phyloP scores from a whole-genome alignment of 2,113 vertebrate genomes.

The Chloropsis cyanopogon region DNA sequence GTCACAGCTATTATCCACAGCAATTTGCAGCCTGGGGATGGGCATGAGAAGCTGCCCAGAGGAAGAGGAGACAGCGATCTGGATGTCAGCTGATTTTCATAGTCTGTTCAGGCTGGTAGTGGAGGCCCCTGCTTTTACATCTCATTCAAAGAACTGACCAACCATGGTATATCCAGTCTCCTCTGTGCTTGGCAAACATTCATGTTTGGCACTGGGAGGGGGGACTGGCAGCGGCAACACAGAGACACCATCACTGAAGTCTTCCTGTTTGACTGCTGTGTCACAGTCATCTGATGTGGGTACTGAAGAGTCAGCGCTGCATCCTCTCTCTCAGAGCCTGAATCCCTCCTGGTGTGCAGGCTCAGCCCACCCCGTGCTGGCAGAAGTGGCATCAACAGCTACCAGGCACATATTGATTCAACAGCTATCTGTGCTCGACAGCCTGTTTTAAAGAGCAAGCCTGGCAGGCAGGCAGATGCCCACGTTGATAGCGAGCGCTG shows the following conservation, averaged over 20 bases:
- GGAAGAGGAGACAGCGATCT: background rate
- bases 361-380: background rate
- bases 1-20: conserved; percentile 21
- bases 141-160: background rate
- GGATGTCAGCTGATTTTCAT: background rate
- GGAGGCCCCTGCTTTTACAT: conserved; percentile 27
- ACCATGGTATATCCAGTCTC: background rate
- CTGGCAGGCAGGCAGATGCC: background rate
- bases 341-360: background rate
- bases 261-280: conserved; percentile 34
- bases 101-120: background rate
- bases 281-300: background rate
- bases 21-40: background rate
- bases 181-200: conserved; percentile 8
- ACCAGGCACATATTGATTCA: background rate
- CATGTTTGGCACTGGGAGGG: background rate
- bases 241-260: background rate
- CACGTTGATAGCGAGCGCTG: background rate
- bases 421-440: background rate
- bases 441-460: background rate
- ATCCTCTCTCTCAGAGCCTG: background rate
- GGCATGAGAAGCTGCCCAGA: background rate
- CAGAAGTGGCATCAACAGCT: background rate
- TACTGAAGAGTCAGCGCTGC: background rate
- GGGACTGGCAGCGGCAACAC: background rate